Base-by-base conservation (phyloP, 2,113 vertebrate genomes). In the Rhabdornis inornatus region DNA sequence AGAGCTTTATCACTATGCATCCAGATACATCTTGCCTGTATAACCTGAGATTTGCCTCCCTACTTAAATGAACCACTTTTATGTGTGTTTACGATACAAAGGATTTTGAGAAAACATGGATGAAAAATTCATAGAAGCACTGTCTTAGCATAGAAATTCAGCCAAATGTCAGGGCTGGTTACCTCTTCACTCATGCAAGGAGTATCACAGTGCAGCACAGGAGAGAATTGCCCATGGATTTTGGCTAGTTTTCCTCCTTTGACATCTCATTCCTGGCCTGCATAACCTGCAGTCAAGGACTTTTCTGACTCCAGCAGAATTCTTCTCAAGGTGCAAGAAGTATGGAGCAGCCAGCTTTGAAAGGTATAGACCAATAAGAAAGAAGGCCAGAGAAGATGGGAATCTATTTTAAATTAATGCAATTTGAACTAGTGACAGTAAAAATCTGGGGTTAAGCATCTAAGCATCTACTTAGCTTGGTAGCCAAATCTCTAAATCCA, bases 91-190 rank as follows among this genome's bases (percentile, higher is more conserved):
- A 25, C 49, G 60, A 74, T 31, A 19, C 39, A 49, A 87, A 69
- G n/a, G 37, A 40, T 83, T 83, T 74, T 74, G 50, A 91, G 47
- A 55, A 89, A 79, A 13, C 4, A 6, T 19, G 13, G 14, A 47
- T 55, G 16, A 75, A 53, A 84, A 52, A 33, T 30, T 21, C 40
- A 30, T 9, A n/a, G 64, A 63, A 75, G 5, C 17, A 28, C 42
- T 50, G 30, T 7, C 63, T 83, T 59, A 64, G 44, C 6, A 5
- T 24, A 81, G 72, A 69, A 77, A 49, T 81, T 21, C 71, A 44
- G 35, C 9, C 2, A 4, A 70, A 35, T 37, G 4, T 37, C 28
- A 55, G 14, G 15, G 12, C 0, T 0, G 8, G 24, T 53, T 37
- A 25, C 10, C 6, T 45, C 42, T 81, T 24, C 61, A 70, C 2